Evolutionary conservation across 2,888 invertebrate genomes (phyloP), one percentile per base, ranked within the genome.

Genomic region (Melanotus villosus): DNA sequence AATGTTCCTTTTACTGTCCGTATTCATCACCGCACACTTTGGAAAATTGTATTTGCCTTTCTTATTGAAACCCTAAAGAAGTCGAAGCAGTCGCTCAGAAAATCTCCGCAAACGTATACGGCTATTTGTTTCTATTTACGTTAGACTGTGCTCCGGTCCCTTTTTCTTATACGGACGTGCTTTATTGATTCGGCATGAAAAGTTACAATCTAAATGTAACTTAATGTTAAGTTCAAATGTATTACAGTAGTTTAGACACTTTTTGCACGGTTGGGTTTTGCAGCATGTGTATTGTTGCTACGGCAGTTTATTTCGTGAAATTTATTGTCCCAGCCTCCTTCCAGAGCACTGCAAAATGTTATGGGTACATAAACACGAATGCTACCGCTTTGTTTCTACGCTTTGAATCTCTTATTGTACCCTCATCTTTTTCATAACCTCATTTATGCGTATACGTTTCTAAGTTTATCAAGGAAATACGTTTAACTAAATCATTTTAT

Each of bases 11-110:
- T 65, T 65, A 65, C 50, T 59, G 60, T 69, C 70, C 68, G 67
- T 58, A 58, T 62, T 64, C 67, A 59, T 65, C 67, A 65, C 63
- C 36, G 62, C 63, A 79, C 81, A 83, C 83, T 83, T 79, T 76
- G 72, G 79, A 70, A 82, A 83, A 84, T 84, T 83, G 83, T 83
- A 83, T 84, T 84, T 83, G 83, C 80, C 78, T 82, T 83, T 81
- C 82, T 81, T 81, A 82, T 83, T 80, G 79, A 72, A 71, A 72
- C 71, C 64, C 75, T 63, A 71, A 73, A 70, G 69, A 68, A 70
- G 74, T 75, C 65, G 73, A 73, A 75, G 62, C 72, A 73, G 73
- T 75, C 74, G 75, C 72, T 69, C 71, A 73, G 75, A 76, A 78
- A 77, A 77, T 77, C 76, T 73, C 65, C 45, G 64, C 71, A 73